These are phyloP conservation scores for Neelides folsomi DNA, from an alignment of 2,888 invertebrate species.

Conservation along the genomic window DNA sequence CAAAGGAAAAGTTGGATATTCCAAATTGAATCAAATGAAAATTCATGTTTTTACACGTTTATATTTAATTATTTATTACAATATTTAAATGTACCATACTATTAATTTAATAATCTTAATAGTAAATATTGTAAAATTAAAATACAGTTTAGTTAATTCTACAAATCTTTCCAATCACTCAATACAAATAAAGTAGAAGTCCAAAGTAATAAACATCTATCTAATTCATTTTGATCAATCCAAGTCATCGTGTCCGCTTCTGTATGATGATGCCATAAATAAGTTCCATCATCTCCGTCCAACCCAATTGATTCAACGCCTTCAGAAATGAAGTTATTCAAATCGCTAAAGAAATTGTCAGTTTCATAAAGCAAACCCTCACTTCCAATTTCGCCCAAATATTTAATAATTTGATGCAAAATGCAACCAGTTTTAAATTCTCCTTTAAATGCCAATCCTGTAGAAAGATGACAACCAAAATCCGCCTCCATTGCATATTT, in stretches of 20 bases:
- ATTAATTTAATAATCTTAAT: too few species aligned
- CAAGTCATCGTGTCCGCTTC: constrained; percentile 66
- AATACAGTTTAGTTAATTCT: too few species aligned
- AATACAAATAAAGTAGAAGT: too few species aligned
- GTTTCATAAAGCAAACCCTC: constrained; percentile 12
- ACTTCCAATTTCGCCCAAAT: constrained; percentile 10
- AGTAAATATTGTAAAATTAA: too few species aligned
- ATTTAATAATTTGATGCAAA: constrained; percentile 45
- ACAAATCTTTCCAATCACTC: too few species aligned
- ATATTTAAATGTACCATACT: too few species aligned
- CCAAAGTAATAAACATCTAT: too few species aligned
- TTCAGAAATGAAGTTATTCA: constrained; percentile 34
- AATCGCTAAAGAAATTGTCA: constrained; percentile 6
- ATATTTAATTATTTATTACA: too few species aligned
- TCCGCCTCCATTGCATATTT: constrained; percentile 65
- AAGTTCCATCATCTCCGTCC: constrained; percentile 48
- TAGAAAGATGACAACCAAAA: constrained; percentile 61
- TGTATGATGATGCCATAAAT: constrained; percentile 5
- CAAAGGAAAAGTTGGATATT: too few species aligned
- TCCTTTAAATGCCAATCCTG: constrained; percentile 53
- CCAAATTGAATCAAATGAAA: too few species aligned
- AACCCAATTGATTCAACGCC: constrained; percentile 57
- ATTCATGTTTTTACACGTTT: too few species aligned
- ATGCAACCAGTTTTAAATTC: constrained; percentile 50
- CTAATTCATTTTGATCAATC: constrained; percentile 41